Evolutionary conservation across 2,113 vertebrate species (phyloP).

Genomic region (Nymphicus hollandicus): DNA sequence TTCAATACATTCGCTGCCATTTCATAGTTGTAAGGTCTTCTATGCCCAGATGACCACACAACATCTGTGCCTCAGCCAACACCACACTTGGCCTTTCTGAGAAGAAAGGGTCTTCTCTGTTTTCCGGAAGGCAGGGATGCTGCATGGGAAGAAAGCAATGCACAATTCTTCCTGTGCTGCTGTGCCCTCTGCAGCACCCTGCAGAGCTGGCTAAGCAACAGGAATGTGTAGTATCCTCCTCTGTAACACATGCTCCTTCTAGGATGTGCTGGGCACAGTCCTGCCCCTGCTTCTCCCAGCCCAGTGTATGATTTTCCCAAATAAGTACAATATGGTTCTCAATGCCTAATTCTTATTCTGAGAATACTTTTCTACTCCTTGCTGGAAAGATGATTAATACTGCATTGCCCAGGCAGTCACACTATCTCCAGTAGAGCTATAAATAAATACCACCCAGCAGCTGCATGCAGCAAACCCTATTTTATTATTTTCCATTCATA

Average conservation of each 20-base stretch:
- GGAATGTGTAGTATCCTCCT: background rate
- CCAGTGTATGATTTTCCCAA: background rate
- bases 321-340: background rate
- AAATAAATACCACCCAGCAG: conserved; percentile 55
- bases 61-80: background rate
- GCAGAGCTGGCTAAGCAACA: background rate
- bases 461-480: conserved; percentile 13
- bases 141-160: background rate
- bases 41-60: rapidly evolving
- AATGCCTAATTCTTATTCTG: conserved; percentile 38
- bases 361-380: background rate
- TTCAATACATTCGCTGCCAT: background rate
- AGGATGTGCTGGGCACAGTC: background rate
- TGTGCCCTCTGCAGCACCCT: background rate
- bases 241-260: background rate
- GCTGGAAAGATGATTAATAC: conserved; percentile 45
- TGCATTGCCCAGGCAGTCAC: conserved; percentile 37
- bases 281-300: background rate
- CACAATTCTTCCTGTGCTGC: rapidly evolving
- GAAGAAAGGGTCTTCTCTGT: background rate
- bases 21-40: background rate
- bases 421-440: conserved; percentile 40
- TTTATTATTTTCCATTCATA: conserved; percentile 65
- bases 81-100: background rate
- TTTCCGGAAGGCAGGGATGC: background rate